Percentiles rank a stretch among this genome's conserved stretches.
Evolutionary conservation across 2,888 invertebrate species (phyloP).

Genomic region (Hemistola chrysoprasaria): DNA sequence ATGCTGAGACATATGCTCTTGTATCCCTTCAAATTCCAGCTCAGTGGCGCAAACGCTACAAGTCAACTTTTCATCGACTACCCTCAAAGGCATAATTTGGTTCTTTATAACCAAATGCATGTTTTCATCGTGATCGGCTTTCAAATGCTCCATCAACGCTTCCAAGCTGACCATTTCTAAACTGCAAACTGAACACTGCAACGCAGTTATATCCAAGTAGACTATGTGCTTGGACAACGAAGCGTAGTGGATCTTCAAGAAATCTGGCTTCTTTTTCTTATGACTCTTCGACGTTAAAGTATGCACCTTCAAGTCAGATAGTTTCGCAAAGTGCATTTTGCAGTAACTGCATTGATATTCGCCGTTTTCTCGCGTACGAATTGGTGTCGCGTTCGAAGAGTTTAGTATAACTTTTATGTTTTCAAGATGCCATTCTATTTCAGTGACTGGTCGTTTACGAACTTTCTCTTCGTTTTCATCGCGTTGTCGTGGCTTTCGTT

Average conservation of each 20-base stretch:
- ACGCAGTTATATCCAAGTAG: slow-evolving; percentile 54
- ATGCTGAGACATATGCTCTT: slow-evolving; percentile 64
- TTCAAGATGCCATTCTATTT: slow-evolving; percentile 58
- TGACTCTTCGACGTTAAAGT: slow-evolving; percentile 33
- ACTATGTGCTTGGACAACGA: slow-evolving; percentile 52
- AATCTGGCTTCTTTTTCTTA: slow-evolving; percentile 39
- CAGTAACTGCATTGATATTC: slow-evolving; percentile 62
- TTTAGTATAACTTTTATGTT: slow-evolving; percentile 52
- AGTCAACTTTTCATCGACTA: slow-evolving; percentile 31
- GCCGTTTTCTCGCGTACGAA: slow-evolving; percentile 46
- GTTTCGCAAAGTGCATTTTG: slow-evolving; percentile 48
- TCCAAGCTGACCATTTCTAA: slow-evolving; percentile 40
- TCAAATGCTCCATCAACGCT: slow-evolving; percentile 53
- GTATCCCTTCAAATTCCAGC: slow-evolving; percentile 43
- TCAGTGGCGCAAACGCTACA: slow-evolving; percentile 45
- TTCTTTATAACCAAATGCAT: slow-evolving; percentile 59
- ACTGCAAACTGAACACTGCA: slow-evolving; percentile 52
- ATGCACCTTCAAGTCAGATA: slow-evolving; percentile 52
- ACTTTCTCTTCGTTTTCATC: slow-evolving; percentile 22
- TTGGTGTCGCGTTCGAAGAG: slow-evolving; percentile 59
- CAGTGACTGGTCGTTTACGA: slow-evolving; percentile 35
- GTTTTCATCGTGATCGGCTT: slow-evolving; percentile 42
- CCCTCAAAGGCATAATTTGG: slow-evolving; percentile 54
- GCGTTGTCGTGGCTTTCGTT: slow-evolving; percentile 11
- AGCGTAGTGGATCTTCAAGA: slow-evolving; percentile 40